Conservation (phyloP, 2,113 vertebrate species). For the Madoqua kirkii region DNA sequence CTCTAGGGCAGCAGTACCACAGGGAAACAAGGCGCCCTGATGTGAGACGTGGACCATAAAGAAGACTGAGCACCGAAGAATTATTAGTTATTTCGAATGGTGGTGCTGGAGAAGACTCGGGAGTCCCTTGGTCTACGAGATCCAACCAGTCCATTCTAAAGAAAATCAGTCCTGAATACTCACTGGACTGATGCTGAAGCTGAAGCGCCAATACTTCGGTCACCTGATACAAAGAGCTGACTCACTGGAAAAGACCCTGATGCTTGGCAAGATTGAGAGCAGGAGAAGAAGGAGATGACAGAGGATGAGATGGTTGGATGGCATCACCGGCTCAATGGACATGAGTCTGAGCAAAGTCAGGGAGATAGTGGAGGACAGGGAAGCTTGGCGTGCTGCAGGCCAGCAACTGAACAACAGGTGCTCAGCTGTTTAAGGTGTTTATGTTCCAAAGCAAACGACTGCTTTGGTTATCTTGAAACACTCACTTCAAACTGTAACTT, state of each 20-base stretch:
- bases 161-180: not conserved
- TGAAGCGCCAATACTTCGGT: not conserved
- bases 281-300: not conserved
- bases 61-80: not conserved
- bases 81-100: not conserved
- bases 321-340: not conserved
- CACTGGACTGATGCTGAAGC: not conserved
- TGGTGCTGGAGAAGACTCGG: not conserved
- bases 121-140: not conserved
- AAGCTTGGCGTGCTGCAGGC: rapidly evolving
- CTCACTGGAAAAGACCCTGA: not conserved
- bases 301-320: not conserved
- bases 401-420: not conserved
- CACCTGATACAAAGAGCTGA: not conserved
- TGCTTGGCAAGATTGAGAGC: not conserved
- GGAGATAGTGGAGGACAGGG: not conserved
- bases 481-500: not conserved
- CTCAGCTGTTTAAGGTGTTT: not conserved
- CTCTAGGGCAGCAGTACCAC: not conserved
- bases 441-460: not conserved
- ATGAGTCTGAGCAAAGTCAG: not conserved
- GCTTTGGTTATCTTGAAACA: not conserved
- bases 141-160: not conserved
- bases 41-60: not conserved
- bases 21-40: not conserved